phyloP scores from a whole-genome alignment of 2,888 invertebrate genomes.

The Ephialtes manifestator region DNA sequence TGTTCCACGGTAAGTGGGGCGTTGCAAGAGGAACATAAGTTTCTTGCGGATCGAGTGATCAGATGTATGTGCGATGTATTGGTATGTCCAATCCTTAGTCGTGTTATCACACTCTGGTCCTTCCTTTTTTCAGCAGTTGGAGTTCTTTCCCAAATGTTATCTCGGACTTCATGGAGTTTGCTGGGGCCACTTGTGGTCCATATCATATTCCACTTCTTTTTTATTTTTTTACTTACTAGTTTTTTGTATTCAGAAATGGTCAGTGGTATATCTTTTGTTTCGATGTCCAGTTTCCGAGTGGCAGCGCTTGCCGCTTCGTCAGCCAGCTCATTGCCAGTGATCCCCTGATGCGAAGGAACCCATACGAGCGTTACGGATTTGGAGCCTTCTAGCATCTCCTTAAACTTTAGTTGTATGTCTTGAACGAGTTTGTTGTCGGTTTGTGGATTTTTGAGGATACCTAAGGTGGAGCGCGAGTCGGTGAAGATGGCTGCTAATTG shows the following conservation, averaged over 20 bases:
- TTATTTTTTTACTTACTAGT: background rate
- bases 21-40: background rate
- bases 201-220: too few species aligned
- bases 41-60: background rate
- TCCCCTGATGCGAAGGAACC: constrained; percentile 18
- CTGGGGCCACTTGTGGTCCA: too few species aligned
- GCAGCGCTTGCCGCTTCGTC: background rate
- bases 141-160: too few species aligned
- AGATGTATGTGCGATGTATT: background rate
- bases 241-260: constrained; percentile 13
- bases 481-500: constrained; percentile 21
- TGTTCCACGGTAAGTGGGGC: too few species aligned
- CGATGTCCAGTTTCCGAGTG: background rate
- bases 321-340: background rate
- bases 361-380: background rate
- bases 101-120: background rate
- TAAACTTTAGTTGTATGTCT: background rate
- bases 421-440: background rate
- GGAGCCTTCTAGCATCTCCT: too few species aligned
- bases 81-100: constrained; percentile 3
- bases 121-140: too few species aligned
- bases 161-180: too few species aligned
- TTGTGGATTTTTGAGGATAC: background rate
- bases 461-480: background rate
- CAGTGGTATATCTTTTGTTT: background rate